Evolutionary conservation across 2,888 invertebrate genomes (phyloP), one percentile per base, ranked within the genome.

Genomic region (Chymomyza amoena): DNA sequence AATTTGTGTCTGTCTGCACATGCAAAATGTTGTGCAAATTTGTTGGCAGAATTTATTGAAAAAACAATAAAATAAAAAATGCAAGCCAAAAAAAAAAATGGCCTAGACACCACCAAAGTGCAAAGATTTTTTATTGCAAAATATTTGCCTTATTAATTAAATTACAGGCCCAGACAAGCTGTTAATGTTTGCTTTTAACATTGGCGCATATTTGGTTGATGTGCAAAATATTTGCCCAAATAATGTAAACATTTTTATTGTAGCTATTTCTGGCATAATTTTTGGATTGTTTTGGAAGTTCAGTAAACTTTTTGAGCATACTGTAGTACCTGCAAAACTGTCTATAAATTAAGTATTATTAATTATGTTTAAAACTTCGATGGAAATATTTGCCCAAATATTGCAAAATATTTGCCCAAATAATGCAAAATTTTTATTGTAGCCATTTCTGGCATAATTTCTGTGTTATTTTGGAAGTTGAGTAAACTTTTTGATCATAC

Each of bases 61-160:
- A 87, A 83, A 80, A 80, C 75, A 64, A 51, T 54, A 28, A 36
- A 36, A 7, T 9, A 36, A 6, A 36, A 36, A 36, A 36, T 75
- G 70, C 59, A 59, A 50, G n/a, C n/a, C 45, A 65, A 63, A 65
- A 66, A 66, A 62, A 68, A 25, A 45, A 73, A 67, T 51, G 1
- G 15, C 7, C 62, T 72, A 67, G 59, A 52, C 56, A 62, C 62
- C 68, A 64, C 61, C 64, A 60, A 70, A 60, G 61, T 61, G 78
- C 71, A 73, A 69, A 80, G 68, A 13, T 39, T 39, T 39, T 39
- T 13, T 76, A 75, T 72, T 77, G 68, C 69, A 74, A 79, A 86
- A 89, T 87, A 87, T 87, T 87, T 87, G 81, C 63, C 76, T 87
- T 88, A 88, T 84, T 89, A 87, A 87, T 89, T 87, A 84, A 85